Base-by-base conservation (phyloP, 2,113 vertebrate species). In the Gracilinanus agilis region DNA sequence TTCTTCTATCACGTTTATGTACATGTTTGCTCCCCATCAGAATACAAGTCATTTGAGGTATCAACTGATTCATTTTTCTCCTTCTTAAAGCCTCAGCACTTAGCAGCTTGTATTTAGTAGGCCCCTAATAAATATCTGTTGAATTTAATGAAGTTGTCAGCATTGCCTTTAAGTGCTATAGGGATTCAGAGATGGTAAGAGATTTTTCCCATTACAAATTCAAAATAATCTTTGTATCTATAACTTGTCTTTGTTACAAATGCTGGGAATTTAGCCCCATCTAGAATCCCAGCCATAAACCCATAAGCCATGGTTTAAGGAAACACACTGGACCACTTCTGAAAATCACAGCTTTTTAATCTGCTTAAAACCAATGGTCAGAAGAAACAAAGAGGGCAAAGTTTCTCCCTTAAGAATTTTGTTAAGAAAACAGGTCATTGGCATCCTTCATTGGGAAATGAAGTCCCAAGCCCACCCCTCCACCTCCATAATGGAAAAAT, bases 371-470 rank as follows among this genome's bases (percentile, higher is more conserved):
- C 95, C 95, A 94, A 75, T 27, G 91, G 89, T 83, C 54, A 94
- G 94, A 44, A 95, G 95, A 89, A 75, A 97, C 94, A 97, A 92
- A 2, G 0, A 90, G 96, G 93, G 55, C 3, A n/a, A 44, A 91
- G 92, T 75, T 92, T 94, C 34, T 96, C 96, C 95, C 92, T 95
- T 95, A 94, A 98, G 93, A 96, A 24, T 96, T 96, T 92, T 94
- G 93, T 91, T 97, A 96, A 96, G 96, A 96, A 95, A 95, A 95
- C 0, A 95, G 96, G 94, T 94, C 94, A 93, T 92, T 96, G 94
- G 94, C 89, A 95, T 97, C 97, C 97, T 97, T 96, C 94, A 97
- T 96, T 44, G 96, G 98, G 96, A 97, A 96, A 89, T 88, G 93
- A 96, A 93, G 95, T 10, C 89, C 94, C 88, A 75, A 40, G 21